Evolutionary conservation across 2,888 invertebrate genomes (phyloP).

Genomic region (Ryuthela nishihirai): DNA sequence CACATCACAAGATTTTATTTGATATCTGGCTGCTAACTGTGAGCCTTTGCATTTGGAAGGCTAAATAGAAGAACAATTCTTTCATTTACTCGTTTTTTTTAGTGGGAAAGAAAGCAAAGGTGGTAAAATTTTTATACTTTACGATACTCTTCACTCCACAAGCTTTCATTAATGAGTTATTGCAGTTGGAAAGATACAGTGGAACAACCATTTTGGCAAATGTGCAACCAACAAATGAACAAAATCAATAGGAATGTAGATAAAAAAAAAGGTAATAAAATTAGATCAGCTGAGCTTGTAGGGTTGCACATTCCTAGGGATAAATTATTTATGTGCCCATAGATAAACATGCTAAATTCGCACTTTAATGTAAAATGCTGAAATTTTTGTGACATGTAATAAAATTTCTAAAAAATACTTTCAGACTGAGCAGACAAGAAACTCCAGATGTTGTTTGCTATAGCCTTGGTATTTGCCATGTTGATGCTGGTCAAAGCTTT

Average conservation of each 20-base stretch:
- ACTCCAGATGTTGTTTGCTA: conserved; percentile 33
- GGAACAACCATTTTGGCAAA: too few relatives aligned
- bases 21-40: too few relatives aligned
- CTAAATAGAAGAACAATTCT: too few relatives aligned
- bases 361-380: background rate
- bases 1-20: too few relatives aligned
- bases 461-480: conserved; percentile 37
- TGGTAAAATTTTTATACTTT: background rate
- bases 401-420: background rate
- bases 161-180: too few relatives aligned
- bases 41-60: too few relatives aligned
- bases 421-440: conserved; percentile 22
- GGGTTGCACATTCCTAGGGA: background rate
- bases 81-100: too few relatives aligned
- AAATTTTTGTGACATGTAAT: background rate
- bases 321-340: background rate
- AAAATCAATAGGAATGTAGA: too few relatives aligned
- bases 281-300: background rate
- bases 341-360: background rate
- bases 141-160: background rate
- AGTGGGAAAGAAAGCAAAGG: background rate
- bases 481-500: conserved; percentile 18
- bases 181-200: too few relatives aligned
- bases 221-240: too few relatives aligned
- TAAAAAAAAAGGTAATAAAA: too few relatives aligned